Evolutionary conservation across 2,113 vertebrate genomes (phyloP).

Genomic region (Puntigrus tetrazona): DNA sequence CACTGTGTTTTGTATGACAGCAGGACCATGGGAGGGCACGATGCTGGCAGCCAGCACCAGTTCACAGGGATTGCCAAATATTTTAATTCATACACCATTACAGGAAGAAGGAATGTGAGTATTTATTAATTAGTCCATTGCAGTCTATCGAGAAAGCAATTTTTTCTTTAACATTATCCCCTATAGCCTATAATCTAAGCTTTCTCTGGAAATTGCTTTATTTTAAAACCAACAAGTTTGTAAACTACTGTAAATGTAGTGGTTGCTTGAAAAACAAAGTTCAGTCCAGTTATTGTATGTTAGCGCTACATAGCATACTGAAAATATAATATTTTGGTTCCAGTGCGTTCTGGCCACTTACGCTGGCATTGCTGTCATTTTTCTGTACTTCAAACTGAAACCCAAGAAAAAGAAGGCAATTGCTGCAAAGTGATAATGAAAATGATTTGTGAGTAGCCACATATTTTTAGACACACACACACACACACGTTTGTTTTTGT

Average conservation of each 20-base stretch:
- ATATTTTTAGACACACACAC: neutral
- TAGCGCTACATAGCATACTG: neutral
- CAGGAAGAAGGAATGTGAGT: neutral
- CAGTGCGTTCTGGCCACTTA: neutral
- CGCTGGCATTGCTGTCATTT: neutral
- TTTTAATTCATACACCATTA: neutral
- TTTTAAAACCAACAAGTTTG: too few species aligned
- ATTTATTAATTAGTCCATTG: neutral
- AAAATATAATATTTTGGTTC: neutral
- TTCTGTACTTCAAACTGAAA: neutral
- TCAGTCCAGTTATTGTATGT: neutral
- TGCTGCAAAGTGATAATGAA: neutral
- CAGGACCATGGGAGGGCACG: neutral
- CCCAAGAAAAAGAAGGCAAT: neutral
- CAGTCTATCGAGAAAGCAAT: neutral
- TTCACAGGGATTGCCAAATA: neutral
- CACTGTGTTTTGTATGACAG: neutral
- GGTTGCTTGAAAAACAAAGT: neutral
- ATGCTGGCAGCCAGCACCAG: neutral
- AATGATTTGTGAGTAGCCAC: neutral
- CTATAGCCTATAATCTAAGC: neutral
- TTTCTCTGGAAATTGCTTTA: neutral
- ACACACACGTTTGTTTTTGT: too few species aligned
- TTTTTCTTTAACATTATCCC: neutral
- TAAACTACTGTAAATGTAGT: neutral